phyloP scores from a whole-genome alignment of 2,797 vertebrate genomes.

The Spinibarbus caldwelli region DNA sequence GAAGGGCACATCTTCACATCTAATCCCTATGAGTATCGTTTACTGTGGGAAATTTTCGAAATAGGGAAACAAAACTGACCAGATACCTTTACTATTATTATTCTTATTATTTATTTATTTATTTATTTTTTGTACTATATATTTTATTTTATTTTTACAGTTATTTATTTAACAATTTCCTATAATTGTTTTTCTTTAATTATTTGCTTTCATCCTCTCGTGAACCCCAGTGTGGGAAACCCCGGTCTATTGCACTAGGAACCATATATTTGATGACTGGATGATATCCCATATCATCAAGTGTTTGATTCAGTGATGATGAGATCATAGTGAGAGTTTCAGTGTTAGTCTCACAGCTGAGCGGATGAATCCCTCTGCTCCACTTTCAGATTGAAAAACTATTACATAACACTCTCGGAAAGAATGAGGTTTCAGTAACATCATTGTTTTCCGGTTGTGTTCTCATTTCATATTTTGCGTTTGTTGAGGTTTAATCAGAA shows the following conservation, averaged over 20 bases:
- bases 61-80: not conserved
- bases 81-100: too few relatives aligned
- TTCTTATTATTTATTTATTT: too few relatives aligned
- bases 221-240: not conserved
- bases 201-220: not conserved
- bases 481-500: not conserved
- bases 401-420: not conserved
- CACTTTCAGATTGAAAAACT: not conserved
- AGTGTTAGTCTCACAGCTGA: not conserved
- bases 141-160: not conserved
- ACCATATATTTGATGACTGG: not conserved
- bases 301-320: not conserved
- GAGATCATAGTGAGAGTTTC: conserved; percentile 15
- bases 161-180: not conserved
- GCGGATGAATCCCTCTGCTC: not conserved
- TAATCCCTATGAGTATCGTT: not conserved
- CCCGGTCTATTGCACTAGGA: not conserved
- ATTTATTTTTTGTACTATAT: not conserved
- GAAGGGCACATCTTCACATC: not conserved
- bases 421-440: not conserved
- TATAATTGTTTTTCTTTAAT: not conserved
- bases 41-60: not conserved
- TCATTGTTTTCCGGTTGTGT: not conserved
- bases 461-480: conserved; percentile 13
- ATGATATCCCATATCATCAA: not conserved